Evolutionary conservation across 2,797 vertebrate species (phyloP).

Genomic region (Pipistrellus pipistrellus): DNA sequence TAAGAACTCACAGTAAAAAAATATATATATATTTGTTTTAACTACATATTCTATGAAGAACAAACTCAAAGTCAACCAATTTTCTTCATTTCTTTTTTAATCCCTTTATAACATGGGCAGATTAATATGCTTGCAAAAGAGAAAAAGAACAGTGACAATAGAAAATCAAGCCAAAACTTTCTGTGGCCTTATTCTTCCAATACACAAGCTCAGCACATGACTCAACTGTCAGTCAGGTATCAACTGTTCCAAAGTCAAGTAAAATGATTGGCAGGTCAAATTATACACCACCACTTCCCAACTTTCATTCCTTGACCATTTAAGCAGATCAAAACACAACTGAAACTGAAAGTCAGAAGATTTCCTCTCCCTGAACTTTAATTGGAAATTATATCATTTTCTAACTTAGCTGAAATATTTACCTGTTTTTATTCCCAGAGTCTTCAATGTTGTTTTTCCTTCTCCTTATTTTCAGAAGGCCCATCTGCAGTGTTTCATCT

Average conservation of each 20-base stretch:
- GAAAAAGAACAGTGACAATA: neutral
- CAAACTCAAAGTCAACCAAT: conserved; percentile 44
- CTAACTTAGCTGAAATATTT: conserved; percentile 64
- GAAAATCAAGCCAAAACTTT: neutral
- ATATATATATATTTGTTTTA: neutral
- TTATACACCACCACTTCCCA: neutral
- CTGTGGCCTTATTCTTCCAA: neutral
- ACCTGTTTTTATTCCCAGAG: conserved; percentile 46
- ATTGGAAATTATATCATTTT: neutral
- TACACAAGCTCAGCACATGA: neutral
- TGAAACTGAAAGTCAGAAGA: conserved; percentile 33
- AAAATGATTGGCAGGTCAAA: neutral
- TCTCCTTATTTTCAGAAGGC: conserved; percentile 62
- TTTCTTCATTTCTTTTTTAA: conserved; percentile 59
- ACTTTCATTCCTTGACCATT: neutral
- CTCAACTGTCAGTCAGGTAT: neutral
- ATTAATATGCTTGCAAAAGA: neutral
- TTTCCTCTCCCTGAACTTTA: conserved; percentile 27
- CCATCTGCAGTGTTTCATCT: conserved; percentile 66
- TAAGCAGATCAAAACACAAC: neutral
- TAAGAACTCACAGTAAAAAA: conserved; percentile 13
- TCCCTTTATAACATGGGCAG: neutral
- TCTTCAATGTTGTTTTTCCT: conserved; percentile 57
- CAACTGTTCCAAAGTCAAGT: neutral
- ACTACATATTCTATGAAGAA: conserved; percentile 11